Evolutionary conservation across 2,888 invertebrate genomes (phyloP).

Genomic region (Cantharis rustica): DNA sequence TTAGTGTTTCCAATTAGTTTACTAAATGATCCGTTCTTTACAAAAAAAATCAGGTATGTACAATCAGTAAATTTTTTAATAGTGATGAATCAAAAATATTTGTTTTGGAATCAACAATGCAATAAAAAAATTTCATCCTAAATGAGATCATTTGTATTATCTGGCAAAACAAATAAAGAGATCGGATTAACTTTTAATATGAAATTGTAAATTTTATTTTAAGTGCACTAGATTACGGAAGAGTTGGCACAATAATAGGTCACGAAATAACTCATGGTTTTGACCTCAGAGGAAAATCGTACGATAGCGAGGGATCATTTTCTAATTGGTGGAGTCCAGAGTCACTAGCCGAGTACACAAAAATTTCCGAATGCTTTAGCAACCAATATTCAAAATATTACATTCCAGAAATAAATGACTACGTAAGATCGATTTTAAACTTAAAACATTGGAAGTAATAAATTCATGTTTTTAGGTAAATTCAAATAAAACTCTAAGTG

Average conservation of each 20-base stretch:
- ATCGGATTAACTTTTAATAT: conserved; percentile 3
- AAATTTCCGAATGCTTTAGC: conserved; percentile 52
- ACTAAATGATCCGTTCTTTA: conserved; percentile 49
- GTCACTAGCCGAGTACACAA: conserved; percentile 47
- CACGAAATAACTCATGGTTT: conserved; percentile 63
- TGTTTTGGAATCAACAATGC: not conserved
- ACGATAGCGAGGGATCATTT: conserved; percentile 63
- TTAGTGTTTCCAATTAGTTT: conserved; percentile 51
- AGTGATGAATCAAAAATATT: not conserved
- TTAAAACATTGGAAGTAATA: not conserved
- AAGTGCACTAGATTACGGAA: conserved; percentile 60
- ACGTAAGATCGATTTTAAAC: conserved; percentile 39
- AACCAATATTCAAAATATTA: conserved; percentile 55
- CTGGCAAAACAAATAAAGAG: not conserved
- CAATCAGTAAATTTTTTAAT: not conserved
- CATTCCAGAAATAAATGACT: conserved; percentile 48
- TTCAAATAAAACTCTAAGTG: conserved; percentile 58
- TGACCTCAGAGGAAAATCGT: conserved; percentile 51
- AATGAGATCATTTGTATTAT: not conserved
- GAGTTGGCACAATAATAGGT: conserved; percentile 62
- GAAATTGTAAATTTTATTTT: conserved; percentile 10
- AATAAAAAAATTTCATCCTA: not conserved
- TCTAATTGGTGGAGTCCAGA: conserved; percentile 50
- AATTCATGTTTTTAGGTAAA: conserved; percentile 52
- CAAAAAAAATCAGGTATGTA: conserved; percentile 42